phyloP scores from a whole-genome alignment of 1,140 invertebrate species.

The Sarcophaga bullata region DNA sequence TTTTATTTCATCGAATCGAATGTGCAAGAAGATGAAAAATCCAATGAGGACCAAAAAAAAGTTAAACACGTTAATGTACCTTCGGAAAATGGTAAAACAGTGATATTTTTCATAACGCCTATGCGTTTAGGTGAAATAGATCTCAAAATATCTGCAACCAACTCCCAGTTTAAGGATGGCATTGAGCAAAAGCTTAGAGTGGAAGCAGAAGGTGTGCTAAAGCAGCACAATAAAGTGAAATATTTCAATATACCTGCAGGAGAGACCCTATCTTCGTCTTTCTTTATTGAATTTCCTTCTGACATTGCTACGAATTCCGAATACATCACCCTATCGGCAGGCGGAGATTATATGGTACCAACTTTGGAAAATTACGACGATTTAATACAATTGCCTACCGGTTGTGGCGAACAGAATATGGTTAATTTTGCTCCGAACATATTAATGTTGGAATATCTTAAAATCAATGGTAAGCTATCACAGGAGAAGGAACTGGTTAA shows the following conservation, averaged over 20 bases:
- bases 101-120: background rate
- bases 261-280: background rate
- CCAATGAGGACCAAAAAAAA: background rate
- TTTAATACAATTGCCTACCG: constrained; percentile 84
- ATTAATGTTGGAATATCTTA: constrained; percentile 81
- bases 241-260: background rate
- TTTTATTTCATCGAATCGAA: constrained; percentile 28
- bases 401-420: constrained; percentile 96
- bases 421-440: constrained; percentile 91
- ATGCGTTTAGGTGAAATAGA: background rate
- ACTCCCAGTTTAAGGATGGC: background rate
- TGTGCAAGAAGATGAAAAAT: background rate
- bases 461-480: constrained; percentile 78
- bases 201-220: constrained; percentile 4
- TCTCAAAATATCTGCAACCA: background rate
- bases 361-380: constrained; percentile 78
- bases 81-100: background rate
- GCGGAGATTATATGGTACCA: constrained; percentile 78
- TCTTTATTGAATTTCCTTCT: background rate
- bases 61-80: background rate
- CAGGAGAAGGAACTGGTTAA: constrained; percentile 61
- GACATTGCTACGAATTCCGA: background rate
- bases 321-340: background rate
- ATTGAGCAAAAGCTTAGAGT: constrained; percentile 4
- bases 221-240: background rate